A percentile compares a stretch with the other conserved stretches of the same genome.
Evolutionary conservation across 2,888 invertebrate species (phyloP).

Genomic region (Orthonychiurus folsomi): DNA sequence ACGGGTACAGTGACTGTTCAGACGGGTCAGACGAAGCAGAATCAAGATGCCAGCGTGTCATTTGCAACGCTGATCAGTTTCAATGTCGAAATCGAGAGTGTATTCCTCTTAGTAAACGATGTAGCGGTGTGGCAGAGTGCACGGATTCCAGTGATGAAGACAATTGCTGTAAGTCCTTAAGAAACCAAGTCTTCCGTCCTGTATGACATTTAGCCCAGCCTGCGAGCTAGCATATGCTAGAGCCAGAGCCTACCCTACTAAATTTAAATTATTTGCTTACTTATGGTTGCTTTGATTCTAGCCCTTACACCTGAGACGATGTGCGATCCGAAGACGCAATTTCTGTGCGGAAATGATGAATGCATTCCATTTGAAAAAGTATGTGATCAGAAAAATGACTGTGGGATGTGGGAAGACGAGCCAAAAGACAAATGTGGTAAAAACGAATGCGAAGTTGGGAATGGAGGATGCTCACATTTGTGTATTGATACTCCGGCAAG

Average conservation of each 20-base stretch:
- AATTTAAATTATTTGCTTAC: too few relatives aligned
- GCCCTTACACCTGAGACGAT: not conserved
- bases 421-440: slow-evolving; percentile 64
- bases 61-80: slow-evolving; percentile 79
- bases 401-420: slow-evolving; percentile 81
- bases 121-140: slow-evolving; percentile 73
- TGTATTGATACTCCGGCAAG: slow-evolving; percentile 75
- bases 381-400: slow-evolving; percentile 77
- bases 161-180: slow-evolving; percentile 67
- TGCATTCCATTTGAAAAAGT: slow-evolving; percentile 72
- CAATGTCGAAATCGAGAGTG: slow-evolving; percentile 70
- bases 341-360: slow-evolving; percentile 60
- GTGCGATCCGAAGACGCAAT: slow-evolving; percentile 69
- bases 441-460: slow-evolving; percentile 66
- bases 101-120: slow-evolving; percentile 65
- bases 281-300: too few relatives aligned
- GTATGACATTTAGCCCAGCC: too few relatives aligned
- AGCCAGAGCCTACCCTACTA: too few relatives aligned
- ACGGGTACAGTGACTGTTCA: slow-evolving; percentile 72
- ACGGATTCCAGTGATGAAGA: slow-evolving; percentile 76
- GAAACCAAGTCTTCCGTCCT: too few relatives aligned
- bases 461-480: slow-evolving; percentile 76
- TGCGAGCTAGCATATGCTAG: too few relatives aligned
- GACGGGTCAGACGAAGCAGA: slow-evolving; percentile 70
- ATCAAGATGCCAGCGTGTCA: slow-evolving; percentile 49